A percentile compares a stretch with the other conserved stretches of the same genome.
Conservation (phyloP, 2,797 vertebrate species). For the Eulemur rubriventer region DNA sequence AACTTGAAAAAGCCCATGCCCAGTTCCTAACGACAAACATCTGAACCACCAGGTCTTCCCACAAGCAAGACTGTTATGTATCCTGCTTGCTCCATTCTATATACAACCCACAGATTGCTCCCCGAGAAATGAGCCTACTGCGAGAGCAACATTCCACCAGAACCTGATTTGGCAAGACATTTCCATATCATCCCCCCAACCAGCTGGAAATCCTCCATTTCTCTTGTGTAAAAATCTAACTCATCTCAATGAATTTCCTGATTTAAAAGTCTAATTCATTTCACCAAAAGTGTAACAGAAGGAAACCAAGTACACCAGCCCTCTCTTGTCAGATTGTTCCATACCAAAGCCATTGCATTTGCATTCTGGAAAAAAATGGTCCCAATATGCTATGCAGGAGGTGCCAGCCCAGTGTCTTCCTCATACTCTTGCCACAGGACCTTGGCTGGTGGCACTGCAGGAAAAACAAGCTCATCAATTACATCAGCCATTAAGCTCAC, state of each 20-base stretch:
- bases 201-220: constrained; percentile 66
- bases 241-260: background rate
- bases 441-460: background rate
- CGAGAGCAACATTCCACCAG: constrained; percentile 63
- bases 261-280: constrained; percentile 54
- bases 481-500: background rate
- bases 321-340: background rate
- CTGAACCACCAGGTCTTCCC: constrained; percentile 26
- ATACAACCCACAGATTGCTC: constrained; percentile 6
- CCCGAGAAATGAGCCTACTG: constrained; percentile 55
- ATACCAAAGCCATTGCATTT: background rate
- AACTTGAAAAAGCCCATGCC: constrained; percentile 31
- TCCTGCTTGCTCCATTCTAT: background rate
- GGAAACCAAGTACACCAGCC: background rate
- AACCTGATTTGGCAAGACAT: constrained; percentile 72
- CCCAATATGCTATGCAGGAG: background rate
- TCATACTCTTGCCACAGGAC: background rate
- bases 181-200: constrained; percentile 49
- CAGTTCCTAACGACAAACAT: constrained; percentile 57
- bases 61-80: background rate
- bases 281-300: constrained; percentile 17
- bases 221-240: constrained; percentile 54
- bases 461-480: background rate
- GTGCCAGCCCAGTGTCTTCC: background rate
- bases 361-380: background rate